These are phyloP conservation scores for Halocynthia roretzi DNA, from an alignment of 23 tunicate genomes.

Conservation along the genomic window DNA sequence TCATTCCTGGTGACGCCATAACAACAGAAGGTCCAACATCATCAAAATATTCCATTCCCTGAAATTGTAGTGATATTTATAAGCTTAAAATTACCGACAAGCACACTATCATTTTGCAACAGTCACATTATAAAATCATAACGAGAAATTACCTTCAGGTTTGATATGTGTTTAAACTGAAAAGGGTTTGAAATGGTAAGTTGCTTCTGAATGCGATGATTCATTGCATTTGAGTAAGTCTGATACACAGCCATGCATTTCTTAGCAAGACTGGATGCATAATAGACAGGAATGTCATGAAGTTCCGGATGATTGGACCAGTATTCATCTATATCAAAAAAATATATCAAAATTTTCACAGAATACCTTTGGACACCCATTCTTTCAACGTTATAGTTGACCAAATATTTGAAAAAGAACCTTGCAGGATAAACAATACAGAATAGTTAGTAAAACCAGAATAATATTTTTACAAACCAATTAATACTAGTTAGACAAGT, in stretches of 20 bases:
- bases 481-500: no score
- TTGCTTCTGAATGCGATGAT: constrained; percentile 83
- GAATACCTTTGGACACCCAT: no score
- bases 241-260: constrained; percentile 97
- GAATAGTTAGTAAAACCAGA: no score
- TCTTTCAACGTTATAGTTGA: no score
- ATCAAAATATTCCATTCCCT: constrained; percentile 96
- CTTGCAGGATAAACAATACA: no score
- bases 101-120: not conserved
- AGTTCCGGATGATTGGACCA: constrained; percentile 93
- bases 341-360: not conserved
- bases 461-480: no score
- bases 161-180: constrained; percentile 89
- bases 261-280: constrained; percentile 94
- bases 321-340: constrained; percentile 59
- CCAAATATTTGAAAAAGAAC: no score
- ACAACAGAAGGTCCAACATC: constrained; percentile 97
- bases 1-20: constrained; percentile 98
- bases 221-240: constrained; percentile 98
- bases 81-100: not conserved
- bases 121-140: not conserved
- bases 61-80: not conserved
- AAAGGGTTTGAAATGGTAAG: constrained; percentile 76
- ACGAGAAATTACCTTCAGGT: constrained; percentile 52
- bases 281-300: constrained; percentile 92